Conservation (phyloP, 37 sponge, comb jelly and placozoan genomes). For the Aplysina aerophoba region DNA sequence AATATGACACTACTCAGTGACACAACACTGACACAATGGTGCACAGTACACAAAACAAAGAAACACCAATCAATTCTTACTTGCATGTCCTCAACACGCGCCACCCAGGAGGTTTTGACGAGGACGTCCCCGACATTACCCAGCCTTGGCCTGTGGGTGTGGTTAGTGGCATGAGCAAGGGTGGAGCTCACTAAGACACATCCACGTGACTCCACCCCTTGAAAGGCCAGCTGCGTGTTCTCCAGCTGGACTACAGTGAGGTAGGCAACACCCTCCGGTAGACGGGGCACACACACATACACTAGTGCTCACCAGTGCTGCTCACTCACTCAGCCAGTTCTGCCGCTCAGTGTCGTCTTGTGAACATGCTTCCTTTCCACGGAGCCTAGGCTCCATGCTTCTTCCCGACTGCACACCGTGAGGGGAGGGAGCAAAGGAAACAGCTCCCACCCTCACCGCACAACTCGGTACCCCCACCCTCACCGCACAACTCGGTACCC, state of each 20-base stretch:
- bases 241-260: constrained; percentile 61
- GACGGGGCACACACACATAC: background rate
- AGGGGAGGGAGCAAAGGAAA: background rate
- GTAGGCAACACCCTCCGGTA: background rate
- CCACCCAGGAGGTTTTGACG: constrained; percentile 78
- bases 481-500: background rate
- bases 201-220: constrained; percentile 76
- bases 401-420: constrained; percentile 23
- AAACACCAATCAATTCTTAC: constrained; percentile 23
- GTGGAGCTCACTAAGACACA: constrained; percentile 72
- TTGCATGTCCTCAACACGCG: constrained; percentile 77
- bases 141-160: constrained; percentile 70
- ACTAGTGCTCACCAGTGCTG: background rate
- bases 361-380: constrained; percentile 58
- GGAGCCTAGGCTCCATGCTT: constrained; percentile 64
- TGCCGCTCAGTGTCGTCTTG: constrained; percentile 57
- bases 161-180: constrained; percentile 69
- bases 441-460: background rate
- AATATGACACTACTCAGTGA: background rate
- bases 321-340: constrained; percentile 72
- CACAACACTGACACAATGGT: background rate
- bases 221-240: constrained; percentile 84
- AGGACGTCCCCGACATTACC: constrained; percentile 65
- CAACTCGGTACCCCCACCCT: background rate
- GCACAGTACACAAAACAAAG: background rate